Evolutionary conservation across 2,113 vertebrate species (phyloP).

Genomic region (Jaculus jaculus): DNA sequence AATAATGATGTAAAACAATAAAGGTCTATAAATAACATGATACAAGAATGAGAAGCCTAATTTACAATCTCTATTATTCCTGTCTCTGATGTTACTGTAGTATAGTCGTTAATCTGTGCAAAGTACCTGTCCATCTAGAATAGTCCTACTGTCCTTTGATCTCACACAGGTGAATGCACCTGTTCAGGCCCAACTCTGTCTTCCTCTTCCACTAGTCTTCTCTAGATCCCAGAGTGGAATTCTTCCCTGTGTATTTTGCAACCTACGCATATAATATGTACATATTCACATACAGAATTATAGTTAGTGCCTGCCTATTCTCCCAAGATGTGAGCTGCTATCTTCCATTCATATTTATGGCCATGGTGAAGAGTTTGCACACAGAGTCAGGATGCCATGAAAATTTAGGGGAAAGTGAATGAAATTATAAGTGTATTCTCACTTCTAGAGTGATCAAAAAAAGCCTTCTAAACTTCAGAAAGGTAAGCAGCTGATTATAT

Average conservation of each 20-base stretch:
- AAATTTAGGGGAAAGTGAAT: not conserved
- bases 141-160: too few species aligned
- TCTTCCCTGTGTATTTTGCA: not conserved
- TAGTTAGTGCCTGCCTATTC: not conserved
- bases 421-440: not conserved
- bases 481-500: too few species aligned
- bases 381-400: not conserved
- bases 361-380: not conserved
- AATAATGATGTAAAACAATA: not conserved
- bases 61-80: not conserved
- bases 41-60: accelerated
- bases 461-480: not conserved
- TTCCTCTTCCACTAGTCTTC: too few species aligned
- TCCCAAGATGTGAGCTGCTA: not conserved
- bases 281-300: not conserved
- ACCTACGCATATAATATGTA: not conserved
- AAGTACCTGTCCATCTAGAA: not conserved
- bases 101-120: not conserved
- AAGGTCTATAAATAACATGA: not conserved
- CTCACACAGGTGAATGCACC: not conserved
- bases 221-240: not conserved
- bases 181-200: not conserved
- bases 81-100: not conserved
- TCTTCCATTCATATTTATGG: not conserved
- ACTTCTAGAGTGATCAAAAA: not conserved